Base-by-base conservation (phyloP, 2,888 invertebrate species). In the Spodoptera exigua region DNA sequence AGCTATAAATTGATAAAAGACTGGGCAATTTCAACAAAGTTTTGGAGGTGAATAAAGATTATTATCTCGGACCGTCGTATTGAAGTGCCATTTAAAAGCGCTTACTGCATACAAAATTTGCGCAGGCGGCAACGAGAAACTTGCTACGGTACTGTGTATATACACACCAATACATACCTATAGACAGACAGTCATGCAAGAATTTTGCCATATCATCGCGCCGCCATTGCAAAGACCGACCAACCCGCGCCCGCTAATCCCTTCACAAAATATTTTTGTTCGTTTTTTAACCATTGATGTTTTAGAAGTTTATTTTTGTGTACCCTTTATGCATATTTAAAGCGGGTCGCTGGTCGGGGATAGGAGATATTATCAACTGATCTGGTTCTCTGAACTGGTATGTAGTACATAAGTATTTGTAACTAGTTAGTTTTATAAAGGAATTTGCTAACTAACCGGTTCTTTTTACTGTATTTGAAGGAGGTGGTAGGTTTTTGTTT, bases 161-260 rank as follows among this genome's bases (percentile, higher is more conserved):
- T 39, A 57, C 11, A 18, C 44, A 53, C 10, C 27, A n/a, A n/a
- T 18, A 37, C 48, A 14, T 21, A 34, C 17, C n/a, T 39, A 18
- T 61, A 47, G 62, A 66, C 51, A 64, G 56, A 37, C 43, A 39
- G 53, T 63, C 67, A 46, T 62, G 70, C 70, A 57, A 47, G 61
- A 75, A 62, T 77, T 76, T 74, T 83, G 87, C 87, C 84, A 79
- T 80, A 80, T 89, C 88, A 89, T 85, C 82, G 86, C 83, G 85
- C 70, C 65, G 88, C 89, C 89, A 89, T 89, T 84, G 80, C 85
- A 65, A 76, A 70, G 65, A 27, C 69, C 84, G 76, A 79, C 90
- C 91, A 90, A 90, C 89, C 91, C 81, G 72, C 79, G 79, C 76
- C 78, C 78, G 79, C 86, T 90, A 91, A 92, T 90, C 90, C 90